Conservation (phyloP, 2,888 invertebrate species). For the Calameuta filiformis region DNA sequence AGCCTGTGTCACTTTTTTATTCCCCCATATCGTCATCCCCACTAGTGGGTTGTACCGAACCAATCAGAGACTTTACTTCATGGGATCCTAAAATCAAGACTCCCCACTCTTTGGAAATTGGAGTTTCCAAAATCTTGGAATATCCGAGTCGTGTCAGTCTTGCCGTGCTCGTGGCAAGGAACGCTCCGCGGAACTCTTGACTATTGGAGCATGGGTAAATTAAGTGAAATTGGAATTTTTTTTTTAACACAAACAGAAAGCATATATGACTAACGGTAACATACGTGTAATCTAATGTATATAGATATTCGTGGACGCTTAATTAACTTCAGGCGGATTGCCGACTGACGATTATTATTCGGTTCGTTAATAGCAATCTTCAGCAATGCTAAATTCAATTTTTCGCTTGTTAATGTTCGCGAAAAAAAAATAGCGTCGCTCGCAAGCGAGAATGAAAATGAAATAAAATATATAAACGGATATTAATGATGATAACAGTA, state of each 20-base stretch:
- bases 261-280: not conserved
- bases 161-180: conserved; percentile 20
- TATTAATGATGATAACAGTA: not conserved
- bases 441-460: not conserved
- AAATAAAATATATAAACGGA: not conserved
- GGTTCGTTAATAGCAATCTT: not conserved
- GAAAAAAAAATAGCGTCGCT: not conserved
- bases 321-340: not conserved
- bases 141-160: conserved; percentile 32
- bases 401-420: not conserved
- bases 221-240: not conserved
- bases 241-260: not conserved
- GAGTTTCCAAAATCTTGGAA: conserved; percentile 45
- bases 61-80: conserved; percentile 28
- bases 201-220: not conserved
- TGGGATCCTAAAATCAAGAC: conserved; percentile 5
- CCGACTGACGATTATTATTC: not conserved
- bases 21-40: conserved; percentile 18
- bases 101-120: conserved; percentile 27
- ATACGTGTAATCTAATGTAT: not conserved
- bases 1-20: conserved; percentile 19
- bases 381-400: not conserved
- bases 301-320: not conserved
- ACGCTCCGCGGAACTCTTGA: conserved; percentile 6
- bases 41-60: conserved; percentile 19